A percentile compares a stretch with the other conserved stretches of the same genome.
These are phyloP conservation scores for Taxidea taxus DNA, from an alignment of 2,113 vertebrate genomes.

Conservation along the genomic window DNA sequence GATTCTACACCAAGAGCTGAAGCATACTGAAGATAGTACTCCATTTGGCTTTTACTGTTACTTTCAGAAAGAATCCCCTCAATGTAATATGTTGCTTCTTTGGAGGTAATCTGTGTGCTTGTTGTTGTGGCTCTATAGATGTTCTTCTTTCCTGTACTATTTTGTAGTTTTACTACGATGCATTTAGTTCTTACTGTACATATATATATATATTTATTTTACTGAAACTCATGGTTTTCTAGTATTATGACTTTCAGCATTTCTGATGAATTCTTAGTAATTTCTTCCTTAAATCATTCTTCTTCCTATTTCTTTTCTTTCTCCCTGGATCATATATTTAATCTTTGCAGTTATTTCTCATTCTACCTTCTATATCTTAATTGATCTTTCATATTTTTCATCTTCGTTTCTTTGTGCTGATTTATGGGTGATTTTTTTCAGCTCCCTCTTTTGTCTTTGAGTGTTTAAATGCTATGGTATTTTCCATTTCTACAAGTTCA, in stretches of 20 bases:
- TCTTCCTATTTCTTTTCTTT: not conserved
- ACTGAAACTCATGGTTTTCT: not conserved
- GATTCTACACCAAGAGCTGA: not conserved
- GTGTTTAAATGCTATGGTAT: not conserved
- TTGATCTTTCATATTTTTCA: not conserved
- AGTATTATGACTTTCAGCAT: not conserved
- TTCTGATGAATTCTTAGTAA: not conserved
- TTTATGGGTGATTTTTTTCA: not conserved
- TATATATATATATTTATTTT: not conserved
- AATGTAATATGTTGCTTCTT: not conserved
- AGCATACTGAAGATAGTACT: not conserved
- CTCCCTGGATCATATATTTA: not conserved
- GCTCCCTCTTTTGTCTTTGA: not conserved
- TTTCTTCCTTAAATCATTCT: not conserved
- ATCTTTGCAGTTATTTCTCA: not conserved
- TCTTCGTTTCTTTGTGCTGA: not conserved
- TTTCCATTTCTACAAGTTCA: not conserved
- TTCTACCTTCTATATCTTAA: not conserved
- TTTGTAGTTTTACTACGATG: not conserved
- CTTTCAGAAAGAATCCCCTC: not conserved
- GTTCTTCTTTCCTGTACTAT: not conserved
- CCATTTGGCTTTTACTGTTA: rapidly evolving
- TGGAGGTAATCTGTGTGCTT: not conserved
- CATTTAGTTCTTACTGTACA: not conserved
- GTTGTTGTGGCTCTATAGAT: not conserved